Evolutionary conservation across 2,797 vertebrate species (phyloP), one percentile per base, ranked within the genome.

Genomic region (Moxostoma hubbsi): DNA sequence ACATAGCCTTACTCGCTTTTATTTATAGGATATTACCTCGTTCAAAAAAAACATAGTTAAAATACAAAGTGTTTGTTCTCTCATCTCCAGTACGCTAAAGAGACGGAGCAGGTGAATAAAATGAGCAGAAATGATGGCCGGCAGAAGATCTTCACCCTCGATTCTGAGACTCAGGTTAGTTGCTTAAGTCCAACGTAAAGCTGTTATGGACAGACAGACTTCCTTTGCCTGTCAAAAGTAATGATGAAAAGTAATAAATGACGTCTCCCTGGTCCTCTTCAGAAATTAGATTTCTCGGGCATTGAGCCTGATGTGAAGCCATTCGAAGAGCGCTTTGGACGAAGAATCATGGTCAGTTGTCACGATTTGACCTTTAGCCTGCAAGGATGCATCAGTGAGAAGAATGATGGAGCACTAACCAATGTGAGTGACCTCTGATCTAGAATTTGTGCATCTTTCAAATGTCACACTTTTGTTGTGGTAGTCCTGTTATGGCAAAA

Each of bases 91-190:
- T 99, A 96, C 0, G 94, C 94, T 83, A 93, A 96, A 92, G 98
- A 99, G 93, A 98, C 97, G 0, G 98, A 99, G 76, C 97, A 98
- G 85, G 89, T 98, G 82, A 99, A 97, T 91, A 99, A 96, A 90
- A 92, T 98, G 79, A 97, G 94, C 92, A 94, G 97, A 86, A 97
- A 94, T 5, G 98, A 99, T 57, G 94, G 95, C 87, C 93, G 98
- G 86, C 97, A 95, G 84, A 98, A 95, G 87, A 94, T 99, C 73
- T 97, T 98, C 88, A 94, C 94, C 68, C 95, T 99, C 1, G 97
- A 99, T 84, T 94, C 96, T 0, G 98, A 99, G 84, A 96, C 96
- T 9, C 97, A 98, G 96, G 97, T 99, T 86, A 88, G 72, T 73
- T 8, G 9, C 13, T 63, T 51, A 64, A 5, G 8, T 6, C 6